Base-by-base conservation (phyloP, 2,113 vertebrate genomes). In the Lophotis ruficrista region DNA sequence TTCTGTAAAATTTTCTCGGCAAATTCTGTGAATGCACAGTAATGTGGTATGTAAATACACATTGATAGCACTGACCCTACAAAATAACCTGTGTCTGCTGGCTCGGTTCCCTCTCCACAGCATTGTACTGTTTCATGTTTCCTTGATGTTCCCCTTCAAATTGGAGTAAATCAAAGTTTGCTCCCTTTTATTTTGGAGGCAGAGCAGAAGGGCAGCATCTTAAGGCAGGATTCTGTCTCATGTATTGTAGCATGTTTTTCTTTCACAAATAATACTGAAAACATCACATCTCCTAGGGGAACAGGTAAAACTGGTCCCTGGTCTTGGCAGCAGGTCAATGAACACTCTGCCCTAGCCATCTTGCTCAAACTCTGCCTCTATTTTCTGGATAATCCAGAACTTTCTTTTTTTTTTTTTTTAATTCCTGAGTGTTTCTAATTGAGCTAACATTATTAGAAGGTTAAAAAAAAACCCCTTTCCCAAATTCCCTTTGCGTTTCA, bases 401-500 rank as follows among this genome's bases (percentile, higher is more conserved):
- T 97, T 91, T 58, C 28, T 48, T 18, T 45, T 87, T 92, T 92
- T 54, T 37, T 93, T 70, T 90, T 96, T 91, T 94, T 27, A 69
- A 94, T 97, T 97, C 92, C 89, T 83, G 93, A 91, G 89, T 94
- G 83, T 97, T 97, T 97, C 97, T 98, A 98, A 98, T 97, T 98
- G 97, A 98, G 97, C 97, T 98, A 98, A 98, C 95, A 97, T 98
- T 98, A 98, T 98, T 98, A 98, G 96, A 97, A 97, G 94, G 78
- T 48, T 88, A 68, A 78, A 78, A 54, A 89, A 86, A 83, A 88
- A 82, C 54, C 6, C 48, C 28, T 81, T 95, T 97, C 97, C 98
- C 96, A 98, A 98, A 98, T 98, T 98, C 97, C 98, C 98, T 97
- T 95, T 97, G 97, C 97, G 16, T 98, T 98, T 98, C 98, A 98